Base-by-base conservation (phyloP, 2,797 vertebrate species). In the Typhlichthys eigenmanni region DNA sequence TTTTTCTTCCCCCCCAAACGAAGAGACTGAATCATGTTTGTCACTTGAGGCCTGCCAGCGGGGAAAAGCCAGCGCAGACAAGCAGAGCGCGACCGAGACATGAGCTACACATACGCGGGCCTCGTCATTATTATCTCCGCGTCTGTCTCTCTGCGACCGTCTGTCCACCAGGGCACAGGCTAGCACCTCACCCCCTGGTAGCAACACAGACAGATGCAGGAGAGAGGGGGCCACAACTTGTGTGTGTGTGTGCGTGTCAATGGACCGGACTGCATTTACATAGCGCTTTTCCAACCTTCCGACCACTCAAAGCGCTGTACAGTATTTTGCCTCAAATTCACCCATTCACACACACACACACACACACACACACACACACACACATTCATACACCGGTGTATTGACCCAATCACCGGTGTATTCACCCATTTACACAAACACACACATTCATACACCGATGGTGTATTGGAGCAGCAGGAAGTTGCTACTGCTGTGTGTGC, bases 41-140 rank as follows among this genome's bases (percentile, higher is more conserved):
- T 80, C 76, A 81, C 68, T 51, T 48, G 66, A 56, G 74, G 66
- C 55, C 64, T 64, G 76, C 68, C 74, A 60, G 67, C 54, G 73
- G 76, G 72, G 68, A 79, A 76, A 63, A 56, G 68, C 74, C 66
- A 68, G 1, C 71, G 70, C 74, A 38, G 5, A 38, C 34, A 38
- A 38, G 34, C 34, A 7, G 34, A 38, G 8, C 34, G 34, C 7
- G 1, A 9, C 34, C 7, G 34, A 6, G 34, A 32, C 14, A 13
- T 5, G 10, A 55, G 73, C 64, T 58, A 67, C 70, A 64, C 16
- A 47, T 24, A 55, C 13, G n/a, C 12, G 66, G 53, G 47, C 29
- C 5, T 47, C 72, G 76, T 84, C 78, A 75, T 84, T 76, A 80
- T 84, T 76, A 80, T 82, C 68, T 76, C 68, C 47, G 60, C 55